Base-by-base conservation (phyloP, 2,888 invertebrate genomes). In the Parthenolecanium corni region DNA sequence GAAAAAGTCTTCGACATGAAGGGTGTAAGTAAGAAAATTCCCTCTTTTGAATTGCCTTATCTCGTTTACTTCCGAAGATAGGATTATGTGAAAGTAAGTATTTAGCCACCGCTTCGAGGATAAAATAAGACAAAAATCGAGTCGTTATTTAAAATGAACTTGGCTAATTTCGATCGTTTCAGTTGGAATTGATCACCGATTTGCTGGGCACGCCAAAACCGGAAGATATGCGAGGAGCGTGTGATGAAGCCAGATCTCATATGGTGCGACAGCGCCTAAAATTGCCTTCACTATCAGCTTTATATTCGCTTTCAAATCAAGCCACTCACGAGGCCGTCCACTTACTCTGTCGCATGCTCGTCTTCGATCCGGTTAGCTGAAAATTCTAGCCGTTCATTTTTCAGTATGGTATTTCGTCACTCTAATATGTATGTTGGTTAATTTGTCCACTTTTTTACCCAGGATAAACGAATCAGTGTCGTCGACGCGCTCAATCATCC, bases 271-370 rank as follows among this genome's bases (percentile, higher is more conserved):
- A 86, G 71, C 90, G 86, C 69, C 88, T 85, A 67, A 92, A 91
- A 76, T 88, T 88, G 70, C 89, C 88, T 68, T 89, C 88, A 70
- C 82, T 93, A 71, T 83, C 89, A 69, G 85, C 90, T 68, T 82
- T 97, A 68, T 96, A 96, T 77, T 89, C 89, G 65, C 82, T 97
- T 66, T 89, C 89, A 68, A 82, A 83, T 68, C 92, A 95, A 74
- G 95, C 94, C 71, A 94, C 94, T 67, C 94, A 94, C 74, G 97
- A 98, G 78, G 97, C 97, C 63, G 94, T 97, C 68, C 95, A 97
- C 79, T 81, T 98, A 70, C 81, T 98, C 54, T 87, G 89, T 73
- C 91, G 94, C 80, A 95, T 98, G 95, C 81, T 98, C 66, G 90
- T 93, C 66, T 97, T 98, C 77, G 93, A 98, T 80, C 96, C 98